Conservation (phyloP, 2,113 vertebrate genomes). For the Chloropsis cyanopogon region DNA sequence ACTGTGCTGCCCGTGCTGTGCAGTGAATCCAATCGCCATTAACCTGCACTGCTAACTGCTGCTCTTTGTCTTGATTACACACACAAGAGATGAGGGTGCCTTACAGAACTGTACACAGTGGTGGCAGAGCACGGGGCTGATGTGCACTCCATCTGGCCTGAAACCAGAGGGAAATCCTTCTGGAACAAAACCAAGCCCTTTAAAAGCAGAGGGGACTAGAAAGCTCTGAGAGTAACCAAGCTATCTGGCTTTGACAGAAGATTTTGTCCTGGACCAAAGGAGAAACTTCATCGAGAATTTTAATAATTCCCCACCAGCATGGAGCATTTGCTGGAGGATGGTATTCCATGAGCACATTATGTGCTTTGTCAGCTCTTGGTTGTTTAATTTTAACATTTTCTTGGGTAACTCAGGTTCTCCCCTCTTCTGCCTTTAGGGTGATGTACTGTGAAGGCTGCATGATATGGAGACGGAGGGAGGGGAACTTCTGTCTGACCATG, state of each 20-base stretch:
- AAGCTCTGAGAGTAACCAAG: background rate
- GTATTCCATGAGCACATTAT: background rate
- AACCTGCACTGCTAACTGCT: background rate
- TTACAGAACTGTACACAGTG: fast-evolving
- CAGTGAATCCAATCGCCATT: background rate
- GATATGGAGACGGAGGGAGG: background rate
- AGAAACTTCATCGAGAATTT: background rate
- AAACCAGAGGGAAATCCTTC: background rate
- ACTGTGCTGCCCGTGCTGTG: fast-evolving
- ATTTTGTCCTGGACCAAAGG: background rate
- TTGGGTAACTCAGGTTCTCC: background rate
- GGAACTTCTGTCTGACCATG: background rate
- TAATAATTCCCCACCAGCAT: background rate
- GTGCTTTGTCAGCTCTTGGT: background rate
- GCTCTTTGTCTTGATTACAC: background rate
- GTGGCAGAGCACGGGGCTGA: fast-evolving
- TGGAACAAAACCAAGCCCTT: background rate
- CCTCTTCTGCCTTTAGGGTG: background rate
- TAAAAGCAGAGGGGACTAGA: background rate
- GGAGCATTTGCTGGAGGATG: background rate
- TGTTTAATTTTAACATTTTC: background rate
- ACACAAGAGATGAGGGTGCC: background rate
- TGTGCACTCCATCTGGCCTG: background rate
- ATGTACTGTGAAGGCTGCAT: background rate
- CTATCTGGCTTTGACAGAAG: background rate